Evolutionary conservation across 2,888 invertebrate genomes (phyloP), one percentile per base, ranked within the genome.

Genomic region (Tetragnatha montana): DNA sequence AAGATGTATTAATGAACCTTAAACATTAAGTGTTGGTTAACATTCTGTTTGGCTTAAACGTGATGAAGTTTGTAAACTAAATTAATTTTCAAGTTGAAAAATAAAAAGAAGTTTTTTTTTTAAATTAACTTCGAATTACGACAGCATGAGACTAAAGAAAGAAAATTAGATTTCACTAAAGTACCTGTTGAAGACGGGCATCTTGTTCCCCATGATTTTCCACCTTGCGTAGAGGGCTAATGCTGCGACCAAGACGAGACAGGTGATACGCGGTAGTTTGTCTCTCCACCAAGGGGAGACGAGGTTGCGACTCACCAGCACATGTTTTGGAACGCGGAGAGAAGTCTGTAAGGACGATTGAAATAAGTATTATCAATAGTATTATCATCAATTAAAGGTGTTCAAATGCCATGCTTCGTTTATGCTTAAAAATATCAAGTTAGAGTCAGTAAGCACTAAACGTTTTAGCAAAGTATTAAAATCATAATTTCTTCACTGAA

Each of bases 151-250:
- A 4, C 35, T 35, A 35, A 35, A 35, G 35, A 35, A 35, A 35
- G 35, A 35, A 2, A 35, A 35, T 35, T 35, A 35, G 35, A 35
- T 4, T 35, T 8, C 10, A 60, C 12, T 60, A 10, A 71, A 17
- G 8, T 93, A 96, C 95, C 96, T 95, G 86, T 98, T 98, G 94
- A 99, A 99, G 91, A 98, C 97, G 6, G 98, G 99, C 92, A 99
- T 94, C 94, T 98, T 97, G 0, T 98, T 97, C n/a, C 98, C 98
- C 98, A 98, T 98, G 89, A 99, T 96, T 93, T 97, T 97, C 91
- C 98, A 95, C 91, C 98, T 95, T 2, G 96, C 96, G 74, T 97
- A 95, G 81, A 98, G 12, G 3, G 83, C 68, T 3, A 85, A 3
- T 3, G 50, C 35, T 60, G 78, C 70, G 17, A 83, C 81, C 17